Conservation (phyloP, 64 coral and sea anemone species). For the Dendronephthya gigantea region DNA sequence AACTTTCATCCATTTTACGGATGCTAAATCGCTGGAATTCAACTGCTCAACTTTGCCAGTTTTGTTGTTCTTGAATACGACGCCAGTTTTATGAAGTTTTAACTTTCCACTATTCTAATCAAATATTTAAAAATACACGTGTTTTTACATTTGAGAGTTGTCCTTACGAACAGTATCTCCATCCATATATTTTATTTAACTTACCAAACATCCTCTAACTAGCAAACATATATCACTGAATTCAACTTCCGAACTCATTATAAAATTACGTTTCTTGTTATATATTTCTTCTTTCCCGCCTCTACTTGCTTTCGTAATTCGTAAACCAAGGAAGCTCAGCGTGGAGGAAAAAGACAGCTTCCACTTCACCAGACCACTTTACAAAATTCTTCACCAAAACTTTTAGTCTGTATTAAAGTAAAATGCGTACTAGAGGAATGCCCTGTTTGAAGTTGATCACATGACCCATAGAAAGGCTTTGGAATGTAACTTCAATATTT, state of each 20-base stretch:
- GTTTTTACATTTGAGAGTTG: too few relatives aligned
- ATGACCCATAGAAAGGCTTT: too few relatives aligned
- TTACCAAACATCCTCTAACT: slow-evolving; percentile 81
- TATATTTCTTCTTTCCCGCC: too few relatives aligned
- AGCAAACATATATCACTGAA: slow-evolving; percentile 78
- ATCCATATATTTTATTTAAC: neutral
- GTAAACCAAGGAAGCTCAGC: too few relatives aligned
- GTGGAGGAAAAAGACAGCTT: too few relatives aligned
- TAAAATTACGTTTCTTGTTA: neutral
- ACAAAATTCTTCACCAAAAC: neutral
- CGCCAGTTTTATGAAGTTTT: slow-evolving; percentile 84
- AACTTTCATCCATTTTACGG: slow-evolving; percentile 77
- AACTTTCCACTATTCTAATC: slow-evolving; percentile 92
- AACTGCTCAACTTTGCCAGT: slow-evolving; percentile 88
- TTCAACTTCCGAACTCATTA: slow-evolving; percentile 41
- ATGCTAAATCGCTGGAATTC: slow-evolving; percentile 56
- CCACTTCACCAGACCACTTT: neutral
- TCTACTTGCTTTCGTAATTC: too few relatives aligned
- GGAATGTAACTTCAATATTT: too few relatives aligned
- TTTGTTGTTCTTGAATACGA: slow-evolving; percentile 82
- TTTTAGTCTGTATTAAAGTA: too few relatives aligned
- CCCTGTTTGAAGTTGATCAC: too few relatives aligned
- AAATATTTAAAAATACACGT: neutral
- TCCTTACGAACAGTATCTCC: too few relatives aligned
- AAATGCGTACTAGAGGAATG: too few relatives aligned